Base-by-base conservation (phyloP, 2,888 invertebrate genomes). In the Eulithis prunata region DNA sequence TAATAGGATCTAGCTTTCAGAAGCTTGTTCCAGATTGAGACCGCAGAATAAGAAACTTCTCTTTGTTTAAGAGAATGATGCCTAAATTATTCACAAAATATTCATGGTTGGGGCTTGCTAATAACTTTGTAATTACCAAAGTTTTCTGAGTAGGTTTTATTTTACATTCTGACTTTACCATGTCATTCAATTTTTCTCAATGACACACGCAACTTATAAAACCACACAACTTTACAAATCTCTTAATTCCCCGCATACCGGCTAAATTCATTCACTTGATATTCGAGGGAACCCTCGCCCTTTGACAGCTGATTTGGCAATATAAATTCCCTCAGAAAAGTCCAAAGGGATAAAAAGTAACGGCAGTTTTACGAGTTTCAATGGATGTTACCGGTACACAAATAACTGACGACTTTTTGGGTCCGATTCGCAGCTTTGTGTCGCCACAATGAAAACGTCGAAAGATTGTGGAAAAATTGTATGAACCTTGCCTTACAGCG, bases 281-380 rank as follows among this genome's bases (percentile, higher is more conserved):
- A 45, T 58, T 68, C 14, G 51, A 68, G 38, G 55, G 55, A 52
- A 60, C 64, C 72, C 69, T 71, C 70, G 68, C 57, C 70, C 67
- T 66, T 69, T 69, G 71, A 70, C 70, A 71, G 76, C 74, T 72
- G 72, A 81, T 74, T 67, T 66, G 68, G 72, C 73, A 78, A 79
- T 81, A 83, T 80, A 82, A 83, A 81, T 81, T 74, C 71, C 68
- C 72, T 69, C 70, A 64, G 69, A 60, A 62, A 62, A 73, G 73
- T 73, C 70, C 68, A 74, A 76, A 70, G 57, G 62, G 71, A 68
- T 72, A 68, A 66, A 67, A 70, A 72, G 72, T 75, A 75, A 72
- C 69, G 73, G 72, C 71, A 75, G 65, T 74, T 79, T 76, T 72
- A 78, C 72, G 75, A 77, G 71, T 80, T 77, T 57, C 62, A 74